Conservation (phyloP, 2,113 vertebrate species). For the Mugil cephalus region DNA sequence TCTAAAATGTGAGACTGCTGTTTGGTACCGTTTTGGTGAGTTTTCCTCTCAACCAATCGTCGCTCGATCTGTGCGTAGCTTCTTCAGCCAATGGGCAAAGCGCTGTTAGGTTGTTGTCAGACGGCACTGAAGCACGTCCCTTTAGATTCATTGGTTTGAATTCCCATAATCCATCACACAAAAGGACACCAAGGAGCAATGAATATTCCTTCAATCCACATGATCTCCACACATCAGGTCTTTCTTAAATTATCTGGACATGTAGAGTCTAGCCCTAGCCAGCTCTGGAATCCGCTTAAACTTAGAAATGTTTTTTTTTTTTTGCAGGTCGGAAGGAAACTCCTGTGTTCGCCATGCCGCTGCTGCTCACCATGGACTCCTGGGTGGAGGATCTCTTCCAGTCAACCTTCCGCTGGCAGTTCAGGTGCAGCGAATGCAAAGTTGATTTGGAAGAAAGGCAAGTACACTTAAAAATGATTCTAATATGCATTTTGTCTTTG, state of each 20-base stretch:
- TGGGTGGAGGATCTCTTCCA: conserved; percentile 86
- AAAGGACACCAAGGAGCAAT: no score
- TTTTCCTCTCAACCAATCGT: no score
- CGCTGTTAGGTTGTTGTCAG: no score
- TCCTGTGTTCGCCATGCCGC: conserved; percentile 91
- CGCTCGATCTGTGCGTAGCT: no score
- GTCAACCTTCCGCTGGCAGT: conserved; percentile 87
- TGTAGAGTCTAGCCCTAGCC: not conserved
- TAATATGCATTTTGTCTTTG: no score
- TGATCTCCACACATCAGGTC: not conserved
- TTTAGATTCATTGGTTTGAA: no score
- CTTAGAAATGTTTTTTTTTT: conserved; percentile 25
- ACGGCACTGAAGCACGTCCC: no score
- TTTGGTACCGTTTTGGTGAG: no score
- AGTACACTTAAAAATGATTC: no score
- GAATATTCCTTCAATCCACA: not conserved
- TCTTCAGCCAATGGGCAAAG: no score
- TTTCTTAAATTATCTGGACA: not conserved
- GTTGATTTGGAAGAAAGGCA: conserved; percentile 84
- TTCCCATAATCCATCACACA: no score
- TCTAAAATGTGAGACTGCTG: no score
- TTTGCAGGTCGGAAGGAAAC: conserved; percentile 88
- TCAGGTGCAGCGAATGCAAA: conserved; percentile 88
- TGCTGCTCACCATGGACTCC: conserved; percentile 85
- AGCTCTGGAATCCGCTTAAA: not conserved